phyloP scores from a whole-genome alignment of 2,797 vertebrate genomes.

The Scolopax bukidnonensis region DNA sequence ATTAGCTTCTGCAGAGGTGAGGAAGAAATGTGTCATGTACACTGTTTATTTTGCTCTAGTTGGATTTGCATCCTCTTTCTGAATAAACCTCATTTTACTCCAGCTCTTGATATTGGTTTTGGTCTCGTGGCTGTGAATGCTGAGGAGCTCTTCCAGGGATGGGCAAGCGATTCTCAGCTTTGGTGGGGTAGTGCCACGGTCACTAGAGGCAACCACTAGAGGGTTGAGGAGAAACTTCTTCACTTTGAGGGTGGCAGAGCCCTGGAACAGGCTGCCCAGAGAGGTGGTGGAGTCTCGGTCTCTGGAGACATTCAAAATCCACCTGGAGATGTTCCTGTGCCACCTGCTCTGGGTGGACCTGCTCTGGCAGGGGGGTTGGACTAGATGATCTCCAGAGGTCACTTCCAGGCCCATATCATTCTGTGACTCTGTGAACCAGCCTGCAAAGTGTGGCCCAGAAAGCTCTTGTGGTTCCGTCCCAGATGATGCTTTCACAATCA shows the following conservation, averaged over 20 bases:
- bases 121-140: not conserved
- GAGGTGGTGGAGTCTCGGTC: too few species aligned
- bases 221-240: too few species aligned
- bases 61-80: conserved; percentile 27
- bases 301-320: too few species aligned
- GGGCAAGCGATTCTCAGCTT: not conserved
- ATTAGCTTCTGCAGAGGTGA: conserved; percentile 35
- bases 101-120: not conserved
- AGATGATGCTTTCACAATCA: not conserved
- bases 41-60: conserved; percentile 35
- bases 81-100: not conserved
- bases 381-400: too few species aligned
- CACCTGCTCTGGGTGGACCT: too few species aligned
- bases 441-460: not conserved
- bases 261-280: too few species aligned
- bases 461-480: not conserved
- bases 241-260: too few species aligned
- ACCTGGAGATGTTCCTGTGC: too few species aligned
- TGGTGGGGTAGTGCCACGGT: not conserved
- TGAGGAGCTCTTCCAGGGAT: not conserved
- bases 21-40: conserved; percentile 9
- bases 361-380: too few species aligned
- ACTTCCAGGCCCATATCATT: too few species aligned
- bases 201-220: not conserved
- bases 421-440: not conserved